A percentile compares a stretch with the other conserved stretches of the same genome.
phyloP scores from a whole-genome alignment of 2,797 vertebrate species.

The Coracias cyanogaster region DNA sequence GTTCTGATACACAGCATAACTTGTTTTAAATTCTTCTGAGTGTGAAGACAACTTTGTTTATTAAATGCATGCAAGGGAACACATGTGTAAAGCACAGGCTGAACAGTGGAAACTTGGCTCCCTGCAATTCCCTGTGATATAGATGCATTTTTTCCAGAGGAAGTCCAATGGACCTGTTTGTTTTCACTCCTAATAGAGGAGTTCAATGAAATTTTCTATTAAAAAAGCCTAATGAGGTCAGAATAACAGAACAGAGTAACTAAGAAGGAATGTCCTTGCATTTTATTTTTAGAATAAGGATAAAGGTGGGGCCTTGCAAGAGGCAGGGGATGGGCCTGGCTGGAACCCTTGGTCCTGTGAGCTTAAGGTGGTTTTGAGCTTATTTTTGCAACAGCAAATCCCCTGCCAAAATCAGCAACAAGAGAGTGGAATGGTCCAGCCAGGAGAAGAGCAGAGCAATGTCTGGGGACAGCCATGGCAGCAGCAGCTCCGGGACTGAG shows the following conservation, averaged over 20 bases:
- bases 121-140: constrained; percentile 5
- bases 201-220: constrained; percentile 54
- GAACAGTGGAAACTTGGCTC: constrained; percentile 38
- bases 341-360: not conserved
- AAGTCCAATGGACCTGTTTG: constrained; percentile 43
- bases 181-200: constrained; percentile 13
- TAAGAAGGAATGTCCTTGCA: constrained; percentile 44
- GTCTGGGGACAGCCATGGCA: not conserved
- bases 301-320: constrained; percentile 53
- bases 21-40: constrained; percentile 2
- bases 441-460: constrained; percentile 1
- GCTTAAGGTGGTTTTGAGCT: not conserved
- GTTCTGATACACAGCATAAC: not conserved
- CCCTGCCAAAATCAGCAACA: not conserved
- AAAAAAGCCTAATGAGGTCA: constrained; percentile 61
- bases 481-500: not conserved
- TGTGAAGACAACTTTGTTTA: constrained; percentile 46
- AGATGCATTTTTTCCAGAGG: constrained; percentile 56
- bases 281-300: constrained; percentile 65
- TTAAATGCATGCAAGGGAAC: not conserved
- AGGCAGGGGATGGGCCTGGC: constrained; percentile 12
- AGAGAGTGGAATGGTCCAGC: not conserved
- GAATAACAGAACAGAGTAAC: constrained; percentile 45
- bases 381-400: not conserved
- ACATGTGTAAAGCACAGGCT: not conserved